Evolutionary conservation across 2,797 vertebrate species (phyloP).

Genomic region (Anguilla anguilla): DNA sequence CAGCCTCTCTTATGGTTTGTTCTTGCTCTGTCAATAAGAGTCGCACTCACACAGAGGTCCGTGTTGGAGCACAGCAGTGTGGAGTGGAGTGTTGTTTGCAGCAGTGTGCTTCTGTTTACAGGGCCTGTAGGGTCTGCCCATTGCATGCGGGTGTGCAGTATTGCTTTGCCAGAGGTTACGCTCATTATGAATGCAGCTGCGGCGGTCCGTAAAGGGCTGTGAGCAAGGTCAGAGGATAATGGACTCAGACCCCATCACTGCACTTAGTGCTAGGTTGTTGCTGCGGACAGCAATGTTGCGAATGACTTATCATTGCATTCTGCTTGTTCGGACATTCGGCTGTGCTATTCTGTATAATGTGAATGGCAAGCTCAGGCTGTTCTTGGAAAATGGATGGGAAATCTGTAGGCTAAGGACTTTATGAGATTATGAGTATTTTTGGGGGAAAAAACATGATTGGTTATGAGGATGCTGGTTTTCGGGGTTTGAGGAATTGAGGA

Average conservation of each 20-base stretch:
- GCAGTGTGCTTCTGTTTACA: neutral
- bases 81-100: neutral
- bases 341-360: neutral
- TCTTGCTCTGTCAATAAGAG: neutral
- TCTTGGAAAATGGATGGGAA: neutral
- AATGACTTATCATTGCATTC: neutral
- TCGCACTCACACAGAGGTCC: neutral
- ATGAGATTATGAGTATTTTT: neutral
- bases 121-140: neutral
- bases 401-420: neutral
- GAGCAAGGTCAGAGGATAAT: slow-evolving; percentile 1
- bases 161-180: neutral
- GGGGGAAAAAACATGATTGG: neutral
- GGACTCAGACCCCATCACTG: neutral
- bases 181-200: neutral
- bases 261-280: neutral
- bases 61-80: too few species aligned
- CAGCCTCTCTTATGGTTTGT: neutral
- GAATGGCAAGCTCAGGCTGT: neutral
- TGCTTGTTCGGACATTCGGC: neutral
- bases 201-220: neutral
- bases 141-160: neutral
- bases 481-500: neutral
- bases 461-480: neutral
- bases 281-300: neutral